Evolutionary conservation across 2,113 vertebrate genomes (phyloP).

Genomic region (Prochilodus magdalenae): DNA sequence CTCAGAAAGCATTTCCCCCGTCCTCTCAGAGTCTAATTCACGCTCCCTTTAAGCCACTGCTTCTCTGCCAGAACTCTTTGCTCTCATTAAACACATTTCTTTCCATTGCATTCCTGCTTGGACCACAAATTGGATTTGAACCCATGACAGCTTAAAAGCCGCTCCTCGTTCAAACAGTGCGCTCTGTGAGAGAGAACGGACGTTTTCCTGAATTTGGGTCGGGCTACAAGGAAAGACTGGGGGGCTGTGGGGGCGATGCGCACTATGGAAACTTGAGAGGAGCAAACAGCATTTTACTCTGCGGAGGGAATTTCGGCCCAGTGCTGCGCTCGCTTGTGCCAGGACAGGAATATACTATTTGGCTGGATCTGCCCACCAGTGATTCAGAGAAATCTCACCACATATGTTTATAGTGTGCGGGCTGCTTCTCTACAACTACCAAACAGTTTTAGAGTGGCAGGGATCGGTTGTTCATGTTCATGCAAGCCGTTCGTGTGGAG

Average conservation of each 20-base stretch:
- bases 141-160: constrained; percentile 54
- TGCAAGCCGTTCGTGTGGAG: neutral
- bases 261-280: constrained; percentile 38
- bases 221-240: neutral
- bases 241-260: neutral
- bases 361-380: constrained; percentile 13
- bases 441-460: neutral
- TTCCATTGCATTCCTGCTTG: constrained; percentile 64
- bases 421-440: neutral
- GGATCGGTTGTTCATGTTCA: neutral
- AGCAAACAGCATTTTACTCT: constrained; percentile 40
- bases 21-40: neutral
- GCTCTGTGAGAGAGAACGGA: constrained; percentile 17
- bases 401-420: constrained; percentile 15
- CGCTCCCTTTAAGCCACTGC: neutral
- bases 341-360: neutral
- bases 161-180: constrained; percentile 33
- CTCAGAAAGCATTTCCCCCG: neutral
- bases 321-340: neutral
- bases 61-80: neutral
- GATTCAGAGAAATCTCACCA: constrained; percentile 41
- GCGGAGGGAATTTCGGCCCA: neutral
- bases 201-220: constrained; percentile 4
- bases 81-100: constrained; percentile 67
- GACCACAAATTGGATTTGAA: constrained; percentile 68